Base-by-base conservation (phyloP, 1,140 invertebrate genomes). In the Drosophila eugracilis region DNA sequence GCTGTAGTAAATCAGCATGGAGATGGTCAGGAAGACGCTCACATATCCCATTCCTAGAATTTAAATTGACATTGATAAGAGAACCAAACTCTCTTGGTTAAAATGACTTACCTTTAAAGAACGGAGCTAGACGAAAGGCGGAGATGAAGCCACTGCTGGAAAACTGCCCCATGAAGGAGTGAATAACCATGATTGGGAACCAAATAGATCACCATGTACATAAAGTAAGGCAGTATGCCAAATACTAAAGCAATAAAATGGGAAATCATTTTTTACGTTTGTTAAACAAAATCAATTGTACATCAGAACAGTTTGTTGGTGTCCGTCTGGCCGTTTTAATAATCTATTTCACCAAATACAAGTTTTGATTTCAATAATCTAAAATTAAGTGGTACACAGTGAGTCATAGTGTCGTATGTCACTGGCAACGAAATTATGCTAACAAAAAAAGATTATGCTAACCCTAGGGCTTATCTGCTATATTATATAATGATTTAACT, bases 111-210 rank as follows among this genome's bases (percentile, higher is more conserved):
- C 89, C 90, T 79, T 91, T 91, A n/a, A 90, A 91, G 15, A 91
- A 78, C 4, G 90, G 90, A 5, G 83, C 66, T 0, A 91, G 15
- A 0, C 90, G 83, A 69, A 91, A 89, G 2, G 79, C 77, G 3
- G 90, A 90, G 50, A 91, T 90, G n/a, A 86, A 91, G 2, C 89
- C 89, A 34, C 83, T 91, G 63, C 86, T 91, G 0, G 90, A 91
- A 36, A 91, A 91, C 42, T 91, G 90, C 0, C 90, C 90, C 83
- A 91, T 72, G 48, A 86, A 91, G n/a, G 83, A 85, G 42, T 91
- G 89, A 24, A 91, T 79, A 5, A 91, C 75, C 60, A 91, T 26
- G 26, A 91, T 74, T 2, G 90, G 90, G 90, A 5, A 91, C 75
- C 19, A 90, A 45, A 45, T 76, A 91, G 0, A 90, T 14, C 0